Evolutionary conservation across 1,140 invertebrate species (phyloP).

Genomic region (Zaprionus inermis): DNA sequence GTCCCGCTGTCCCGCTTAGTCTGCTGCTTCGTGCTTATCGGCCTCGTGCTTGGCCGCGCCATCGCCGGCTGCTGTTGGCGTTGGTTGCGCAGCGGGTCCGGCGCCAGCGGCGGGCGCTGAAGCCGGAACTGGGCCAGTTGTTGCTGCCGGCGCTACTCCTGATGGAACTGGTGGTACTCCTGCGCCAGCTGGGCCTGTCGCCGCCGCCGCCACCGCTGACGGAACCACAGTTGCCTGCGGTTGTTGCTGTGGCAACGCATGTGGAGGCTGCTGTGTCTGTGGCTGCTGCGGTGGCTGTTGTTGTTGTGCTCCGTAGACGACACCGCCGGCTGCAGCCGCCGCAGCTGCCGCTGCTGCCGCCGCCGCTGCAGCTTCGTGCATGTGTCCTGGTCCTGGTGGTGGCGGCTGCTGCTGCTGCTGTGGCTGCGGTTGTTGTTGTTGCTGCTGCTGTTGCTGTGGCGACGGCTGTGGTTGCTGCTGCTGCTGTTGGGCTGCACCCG

Average conservation of each 20-base stretch:
- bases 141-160: background rate
- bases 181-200: constrained; percentile 8
- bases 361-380: constrained; percentile 23
- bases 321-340: constrained; percentile 2
- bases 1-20: constrained; percentile 5
- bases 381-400: constrained; percentile 24
- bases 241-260: constrained; percentile 20
- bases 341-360: constrained; percentile 6
- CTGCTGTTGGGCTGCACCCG: constrained; percentile 79
- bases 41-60: constrained; percentile 49
- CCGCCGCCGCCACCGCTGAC: constrained; percentile 7
- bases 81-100: constrained; percentile 12
- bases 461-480: constrained; percentile 44
- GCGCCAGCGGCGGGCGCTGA: constrained; percentile 7
- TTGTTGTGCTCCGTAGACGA: constrained; percentile 1
- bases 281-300: constrained; percentile 13
- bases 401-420: constrained; percentile 34
- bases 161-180: constrained; percentile 1
- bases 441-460: constrained; percentile 40
- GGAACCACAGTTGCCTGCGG: constrained; percentile 5
- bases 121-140: constrained; percentile 4
- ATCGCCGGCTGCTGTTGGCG: constrained; percentile 9
- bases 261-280: constrained; percentile 13
- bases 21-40: constrained; percentile 33
- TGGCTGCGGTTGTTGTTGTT: constrained; percentile 26